A percentile compares a stretch with the other conserved stretches of the same genome.
Evolutionary conservation across 2,797 vertebrate genomes (phyloP).

Genomic region (Oophaga sylvatica): DNA sequence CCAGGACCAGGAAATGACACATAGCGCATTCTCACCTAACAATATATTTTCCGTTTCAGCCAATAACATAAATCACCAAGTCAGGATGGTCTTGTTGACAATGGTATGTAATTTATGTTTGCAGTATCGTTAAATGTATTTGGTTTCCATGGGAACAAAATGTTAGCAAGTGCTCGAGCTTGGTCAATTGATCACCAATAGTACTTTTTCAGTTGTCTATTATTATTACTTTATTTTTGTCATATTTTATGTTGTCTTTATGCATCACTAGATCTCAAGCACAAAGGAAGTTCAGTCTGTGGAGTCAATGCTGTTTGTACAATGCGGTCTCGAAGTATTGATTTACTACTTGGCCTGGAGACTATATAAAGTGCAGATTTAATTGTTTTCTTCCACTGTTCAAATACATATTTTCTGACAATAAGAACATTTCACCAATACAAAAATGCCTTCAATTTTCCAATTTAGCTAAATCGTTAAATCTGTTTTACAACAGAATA

Average conservation of each 20-base stretch:
- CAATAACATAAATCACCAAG: conserved; percentile 33
- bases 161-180: background rate
- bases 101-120: conserved; percentile 20
- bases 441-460: conserved; percentile 29
- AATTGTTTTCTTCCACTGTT: conserved; percentile 38
- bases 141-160: background rate
- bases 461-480: conserved; percentile 6
- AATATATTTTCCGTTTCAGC: conserved; percentile 11
- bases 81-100: conserved; percentile 9
- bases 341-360: conserved; percentile 43
- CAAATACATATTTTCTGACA: conserved; percentile 48
- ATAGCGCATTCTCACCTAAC: conserved; percentile 6
- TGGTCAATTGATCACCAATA: conserved; percentile 2
- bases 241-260: conserved; percentile 8
- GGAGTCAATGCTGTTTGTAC: conserved; percentile 20
- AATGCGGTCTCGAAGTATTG: conserved; percentile 28
- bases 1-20: conserved; percentile 20
- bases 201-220: background rate
- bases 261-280: conserved; percentile 6
- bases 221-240: background rate
- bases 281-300: background rate
- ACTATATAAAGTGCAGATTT: conserved; percentile 25
- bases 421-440: conserved; percentile 12
- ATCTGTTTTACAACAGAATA: conserved; percentile 11
- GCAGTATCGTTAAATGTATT: conserved; percentile 7